Conservation (phyloP, 2,888 invertebrate genomes). For the Lasioglossum figueresi region DNA sequence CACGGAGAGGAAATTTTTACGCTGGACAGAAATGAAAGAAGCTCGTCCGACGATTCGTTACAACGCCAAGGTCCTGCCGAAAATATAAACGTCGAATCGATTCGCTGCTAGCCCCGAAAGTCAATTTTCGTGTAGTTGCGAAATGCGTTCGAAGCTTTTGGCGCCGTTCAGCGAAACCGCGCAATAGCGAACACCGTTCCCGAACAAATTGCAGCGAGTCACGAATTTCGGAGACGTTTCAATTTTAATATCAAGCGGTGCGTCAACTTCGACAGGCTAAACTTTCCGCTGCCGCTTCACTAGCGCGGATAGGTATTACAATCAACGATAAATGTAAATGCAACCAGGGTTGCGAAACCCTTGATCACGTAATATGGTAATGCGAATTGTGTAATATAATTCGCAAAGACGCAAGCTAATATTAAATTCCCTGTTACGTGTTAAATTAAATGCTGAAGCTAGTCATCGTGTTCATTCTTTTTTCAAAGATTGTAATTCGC, state of each 20-base stretch:
- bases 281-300: not conserved
- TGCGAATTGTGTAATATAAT: too few relatives aligned
- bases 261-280: not conserved
- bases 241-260: not conserved
- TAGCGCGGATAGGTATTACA: too few relatives aligned
- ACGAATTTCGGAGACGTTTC: not conserved
- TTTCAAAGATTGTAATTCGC: too few relatives aligned
- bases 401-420: too few relatives aligned
- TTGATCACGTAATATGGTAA: too few relatives aligned
- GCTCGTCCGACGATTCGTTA: not conserved
- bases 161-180: not conserved
- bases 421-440: too few relatives aligned
- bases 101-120: constrained; percentile 45
- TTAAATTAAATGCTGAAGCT: too few relatives aligned
- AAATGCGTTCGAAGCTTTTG: constrained; percentile 40
- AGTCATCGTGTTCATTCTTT: too few relatives aligned
- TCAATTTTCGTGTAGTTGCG: constrained; percentile 55
- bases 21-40: not conserved
- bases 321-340: too few relatives aligned
- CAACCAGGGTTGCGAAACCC: too few relatives aligned
- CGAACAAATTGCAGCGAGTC: not conserved
- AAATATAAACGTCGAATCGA: constrained; percentile 30
- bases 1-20: not conserved
- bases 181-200: not conserved
- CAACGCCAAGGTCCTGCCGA: not conserved